phyloP scores from a whole-genome alignment of 1,140 invertebrate genomes.

The Stegodyphus mimosarum region DNA sequence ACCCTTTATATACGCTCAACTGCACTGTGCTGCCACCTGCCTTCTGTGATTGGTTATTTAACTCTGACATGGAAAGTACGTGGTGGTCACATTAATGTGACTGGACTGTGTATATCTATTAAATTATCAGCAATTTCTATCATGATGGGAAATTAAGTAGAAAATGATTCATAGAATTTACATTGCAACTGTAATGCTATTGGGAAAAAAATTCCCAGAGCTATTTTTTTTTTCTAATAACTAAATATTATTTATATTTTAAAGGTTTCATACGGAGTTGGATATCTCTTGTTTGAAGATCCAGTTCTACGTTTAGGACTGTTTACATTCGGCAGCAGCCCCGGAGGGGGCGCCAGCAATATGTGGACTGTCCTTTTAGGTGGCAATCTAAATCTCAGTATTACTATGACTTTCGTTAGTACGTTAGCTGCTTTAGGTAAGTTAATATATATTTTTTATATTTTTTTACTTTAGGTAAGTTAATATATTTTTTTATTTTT shows the following conservation, averaged over 20 bases:
- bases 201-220: too few species aligned
- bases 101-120: too few species aligned
- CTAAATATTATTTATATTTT: neutral
- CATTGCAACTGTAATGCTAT: too few species aligned
- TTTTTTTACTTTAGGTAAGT: conserved; percentile 83
- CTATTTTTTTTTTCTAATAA: too few species aligned
- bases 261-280: conserved; percentile 54
- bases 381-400: conserved; percentile 70
- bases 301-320: conserved; percentile 66
- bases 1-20: too few species aligned
- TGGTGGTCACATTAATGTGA: too few species aligned
- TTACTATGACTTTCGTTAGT: conserved; percentile 76
- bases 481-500: neutral
- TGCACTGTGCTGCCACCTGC: too few species aligned
- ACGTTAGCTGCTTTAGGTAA: conserved; percentile 83
- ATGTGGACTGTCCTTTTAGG: conserved; percentile 70
- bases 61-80: too few species aligned
- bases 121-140: too few species aligned
- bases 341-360: conserved; percentile 70
- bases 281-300: conserved; percentile 64
- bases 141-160: too few species aligned
- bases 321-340: conserved; percentile 69
- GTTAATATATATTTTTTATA: conserved; percentile 63
- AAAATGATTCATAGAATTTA: too few species aligned
- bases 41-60: too few species aligned